Evolutionary conservation across 2,113 vertebrate species (phyloP).

Genomic region (Hyaena hyaena): DNA sequence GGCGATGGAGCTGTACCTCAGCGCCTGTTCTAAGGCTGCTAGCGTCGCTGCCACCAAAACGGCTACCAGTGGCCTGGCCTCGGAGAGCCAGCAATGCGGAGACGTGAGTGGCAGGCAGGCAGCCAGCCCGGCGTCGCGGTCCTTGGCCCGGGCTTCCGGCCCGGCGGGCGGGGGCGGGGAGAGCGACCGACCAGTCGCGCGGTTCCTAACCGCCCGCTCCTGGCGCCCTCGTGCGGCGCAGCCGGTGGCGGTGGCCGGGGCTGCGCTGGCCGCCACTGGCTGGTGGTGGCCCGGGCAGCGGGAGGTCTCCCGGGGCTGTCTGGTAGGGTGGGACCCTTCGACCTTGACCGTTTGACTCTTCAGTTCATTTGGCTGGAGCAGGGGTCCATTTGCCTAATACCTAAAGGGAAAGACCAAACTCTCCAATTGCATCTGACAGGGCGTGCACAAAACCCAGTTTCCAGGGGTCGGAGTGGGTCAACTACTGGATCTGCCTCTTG

Average conservation of each 20-base stretch:
- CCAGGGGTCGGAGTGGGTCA: constrained; percentile 24
- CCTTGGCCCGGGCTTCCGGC: background rate
- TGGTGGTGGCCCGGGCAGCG: accelerated
- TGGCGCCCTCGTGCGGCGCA: accelerated
- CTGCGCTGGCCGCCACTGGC: accelerated
- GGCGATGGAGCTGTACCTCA: constrained; percentile 72
- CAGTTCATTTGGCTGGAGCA: background rate
- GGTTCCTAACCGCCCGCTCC: background rate
- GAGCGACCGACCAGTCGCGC: accelerated
- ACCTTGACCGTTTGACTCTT: no score
- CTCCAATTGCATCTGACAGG: constrained; percentile 40
- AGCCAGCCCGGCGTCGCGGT: accelerated
- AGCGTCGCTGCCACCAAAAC: background rate
- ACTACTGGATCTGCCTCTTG: constrained; percentile 79
- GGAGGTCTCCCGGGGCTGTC: accelerated
- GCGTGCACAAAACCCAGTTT: constrained; percentile 42
- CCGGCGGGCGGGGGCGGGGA: accelerated
- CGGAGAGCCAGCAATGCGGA: background rate
- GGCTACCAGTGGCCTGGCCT: background rate
- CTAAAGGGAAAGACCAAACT: background rate
- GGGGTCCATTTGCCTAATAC: background rate
- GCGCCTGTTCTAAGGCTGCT: constrained; percentile 68
- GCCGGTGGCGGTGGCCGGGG: accelerated
- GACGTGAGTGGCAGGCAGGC: constrained; percentile 59
- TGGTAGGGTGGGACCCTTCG: background rate